Percentiles rank a stretch among this genome's conserved stretches.
These are phyloP conservation scores for Pangasianodon hypophthalmus DNA, from an alignment of 2,113 vertebrate genomes.

Conservation along the genomic window DNA sequence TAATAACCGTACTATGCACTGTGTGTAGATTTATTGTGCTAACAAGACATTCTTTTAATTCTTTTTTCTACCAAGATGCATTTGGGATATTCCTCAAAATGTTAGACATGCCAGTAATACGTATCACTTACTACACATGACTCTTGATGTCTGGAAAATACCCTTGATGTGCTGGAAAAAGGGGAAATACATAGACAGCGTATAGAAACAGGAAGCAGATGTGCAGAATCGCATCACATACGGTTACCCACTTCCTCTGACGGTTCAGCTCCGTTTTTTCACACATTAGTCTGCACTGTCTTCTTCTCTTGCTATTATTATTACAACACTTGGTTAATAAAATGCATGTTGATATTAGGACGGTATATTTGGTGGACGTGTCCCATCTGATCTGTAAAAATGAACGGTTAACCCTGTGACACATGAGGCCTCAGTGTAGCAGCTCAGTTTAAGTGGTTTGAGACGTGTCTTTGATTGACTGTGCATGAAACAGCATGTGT, in stretches of 20 bases:
- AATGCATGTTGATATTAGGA: no score
- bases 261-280: not conserved
- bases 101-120: not conserved
- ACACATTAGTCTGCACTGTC: no score
- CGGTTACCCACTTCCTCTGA: not conserved
- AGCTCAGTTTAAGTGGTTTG: not conserved
- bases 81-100: not conserved
- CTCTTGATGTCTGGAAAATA: not conserved
- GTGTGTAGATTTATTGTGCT: not conserved
- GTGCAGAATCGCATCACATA: not conserved
- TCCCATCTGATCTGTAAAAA: not conserved
- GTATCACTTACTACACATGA: not conserved
- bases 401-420: not conserved
- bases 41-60: not conserved
- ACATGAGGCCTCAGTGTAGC: not conserved
- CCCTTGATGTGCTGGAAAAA: not conserved
- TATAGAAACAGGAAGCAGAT: not conserved
- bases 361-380: not conserved
- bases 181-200: conserved; percentile 3
- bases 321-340: not conserved
- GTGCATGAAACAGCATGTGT: not conserved
- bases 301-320: not conserved
- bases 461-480: not conserved
- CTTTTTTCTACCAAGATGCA: not conserved
- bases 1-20: not conserved